These are phyloP conservation scores for Crossocerus cetratus DNA, from an alignment of 2,888 invertebrate species.

Conservation along the genomic window DNA sequence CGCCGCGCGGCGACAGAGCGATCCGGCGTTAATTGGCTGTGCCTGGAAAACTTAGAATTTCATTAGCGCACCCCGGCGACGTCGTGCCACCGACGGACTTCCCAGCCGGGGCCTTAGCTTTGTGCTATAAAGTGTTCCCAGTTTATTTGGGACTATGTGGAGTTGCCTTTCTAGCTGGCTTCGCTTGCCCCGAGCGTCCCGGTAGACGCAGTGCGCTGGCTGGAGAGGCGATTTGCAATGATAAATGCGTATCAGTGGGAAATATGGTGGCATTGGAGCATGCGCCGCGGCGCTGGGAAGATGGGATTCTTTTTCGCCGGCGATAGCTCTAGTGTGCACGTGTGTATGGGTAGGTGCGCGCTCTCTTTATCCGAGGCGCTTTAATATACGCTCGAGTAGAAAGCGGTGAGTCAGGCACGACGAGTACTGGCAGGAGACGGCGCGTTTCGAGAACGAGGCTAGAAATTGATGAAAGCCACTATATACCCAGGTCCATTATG, in stretches of 20 bases:
- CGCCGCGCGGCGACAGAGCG: neutral
- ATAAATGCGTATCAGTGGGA: constrained; percentile 26
- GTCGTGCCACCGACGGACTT: neutral
- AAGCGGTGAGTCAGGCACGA: constrained; percentile 50
- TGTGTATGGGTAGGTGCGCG: neutral
- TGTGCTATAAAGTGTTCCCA: neutral
- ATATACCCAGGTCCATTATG: neutral
- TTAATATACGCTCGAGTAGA: constrained; percentile 41
- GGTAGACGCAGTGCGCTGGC: neutral
- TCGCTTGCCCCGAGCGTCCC: no score
- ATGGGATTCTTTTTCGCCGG: constrained; percentile 1
- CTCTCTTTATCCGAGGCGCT: constrained; percentile 22
- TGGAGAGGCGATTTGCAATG: neutral
- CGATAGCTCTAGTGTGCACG: constrained; percentile 5
- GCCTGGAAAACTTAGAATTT: neutral
- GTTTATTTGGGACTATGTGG: no score
- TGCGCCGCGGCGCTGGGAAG: constrained; percentile 17
- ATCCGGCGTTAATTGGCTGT: neutral
- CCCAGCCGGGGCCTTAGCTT: neutral
- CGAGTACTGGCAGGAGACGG: constrained; percentile 17
- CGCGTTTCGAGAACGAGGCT: constrained; percentile 46
- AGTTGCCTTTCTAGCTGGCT: no score
- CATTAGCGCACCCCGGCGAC: neutral
- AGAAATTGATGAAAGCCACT: constrained; percentile 47
- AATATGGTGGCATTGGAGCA: constrained; percentile 41